These are phyloP conservation scores for Heliconius ethilla DNA, from an alignment of 2,888 invertebrate species.

Conservation along the genomic window DNA sequence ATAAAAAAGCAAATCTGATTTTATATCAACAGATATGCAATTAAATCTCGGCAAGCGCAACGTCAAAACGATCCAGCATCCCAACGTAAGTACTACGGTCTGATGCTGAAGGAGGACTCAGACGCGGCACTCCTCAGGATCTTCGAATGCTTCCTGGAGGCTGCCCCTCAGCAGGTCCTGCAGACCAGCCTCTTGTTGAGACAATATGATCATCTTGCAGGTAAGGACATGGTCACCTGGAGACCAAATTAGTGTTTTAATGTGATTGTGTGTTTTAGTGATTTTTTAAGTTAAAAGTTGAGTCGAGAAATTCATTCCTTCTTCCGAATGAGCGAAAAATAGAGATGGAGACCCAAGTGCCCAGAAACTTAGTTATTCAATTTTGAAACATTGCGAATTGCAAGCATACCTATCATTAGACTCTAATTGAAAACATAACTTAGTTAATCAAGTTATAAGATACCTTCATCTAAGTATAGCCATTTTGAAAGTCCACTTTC, in stretches of 20 bases:
- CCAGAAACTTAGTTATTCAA: no score
- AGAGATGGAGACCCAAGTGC: no score
- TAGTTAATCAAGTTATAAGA: neutral
- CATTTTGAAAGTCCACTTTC: neutral
- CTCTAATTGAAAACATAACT: neutral
- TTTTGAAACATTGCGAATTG: no score
- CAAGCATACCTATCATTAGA: no score
- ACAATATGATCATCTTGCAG: conserved; percentile 77
- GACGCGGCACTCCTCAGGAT: conserved; percentile 89
- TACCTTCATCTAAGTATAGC: conserved; percentile 4
- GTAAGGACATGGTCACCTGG: conserved; percentile 57
- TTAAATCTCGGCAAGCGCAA: conserved; percentile 84
- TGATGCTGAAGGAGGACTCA: conserved; percentile 90
- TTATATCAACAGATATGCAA: conserved; percentile 77
- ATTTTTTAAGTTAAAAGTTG: no score
- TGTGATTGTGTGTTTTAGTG: no score
- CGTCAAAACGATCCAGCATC: conserved; percentile 79
- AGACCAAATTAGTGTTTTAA: no score
- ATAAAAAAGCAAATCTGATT: neutral
- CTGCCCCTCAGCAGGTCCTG: conserved; percentile 90
- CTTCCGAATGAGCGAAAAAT: no score
- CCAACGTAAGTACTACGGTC: conserved; percentile 85
- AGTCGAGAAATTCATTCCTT: no score
- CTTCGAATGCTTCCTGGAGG: conserved; percentile 90
- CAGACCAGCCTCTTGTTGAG: conserved; percentile 86